Evolutionary conservation across 2,888 invertebrate genomes (phyloP), one percentile per base, ranked within the genome.

Genomic region (Mechanitis messenoides): DNA sequence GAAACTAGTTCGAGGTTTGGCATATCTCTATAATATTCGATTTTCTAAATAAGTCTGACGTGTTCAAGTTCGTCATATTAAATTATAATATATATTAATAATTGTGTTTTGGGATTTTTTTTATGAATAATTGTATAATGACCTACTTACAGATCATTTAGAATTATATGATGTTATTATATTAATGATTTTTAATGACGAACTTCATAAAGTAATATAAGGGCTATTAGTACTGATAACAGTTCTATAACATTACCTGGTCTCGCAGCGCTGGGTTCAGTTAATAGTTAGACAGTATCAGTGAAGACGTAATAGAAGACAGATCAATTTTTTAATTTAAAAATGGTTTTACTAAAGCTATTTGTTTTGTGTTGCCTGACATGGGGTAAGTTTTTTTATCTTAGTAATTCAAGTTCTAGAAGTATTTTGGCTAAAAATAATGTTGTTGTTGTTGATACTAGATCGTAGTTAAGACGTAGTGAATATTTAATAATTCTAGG

Each of bases 61-160:
- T 20, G 20, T 20, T 20, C 20, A 20, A 20, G 20, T 20, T 20
- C 20, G 20, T 20, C 1, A 20, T 20, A 20, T 20, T 20, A 20
- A 20, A 20, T 20, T 20, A 20, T 20, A 20, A 20, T 20, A 20
- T 20, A 20, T 20, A 20, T 20, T 20, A 20, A 35, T 35, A 35
- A 35, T 35, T 35, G 35, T 5, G 35, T 35, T 35, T 35, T 2
- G 47, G 47, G 47, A 47, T n/a, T 47, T 47, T 28, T 11, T 47
- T n/a, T 20, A 47, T 20, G 3, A 47, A 47, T 47, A 35, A 35
- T 47, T 47, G 47, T n/a, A 47, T 47, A 47, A 47, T 47, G 47
- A 47, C 47, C 12, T 20, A 20, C 20, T 20, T 20, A 20, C 20
- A 20, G 20, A 20, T 20, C 20, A 20, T 20, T 20, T 20, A 20